Percentiles rank a stretch among this genome's conserved stretches.
These are phyloP conservation scores for Lacanobia oleracea DNA, from an alignment of 2,888 invertebrate genomes.

Conservation along the genomic window DNA sequence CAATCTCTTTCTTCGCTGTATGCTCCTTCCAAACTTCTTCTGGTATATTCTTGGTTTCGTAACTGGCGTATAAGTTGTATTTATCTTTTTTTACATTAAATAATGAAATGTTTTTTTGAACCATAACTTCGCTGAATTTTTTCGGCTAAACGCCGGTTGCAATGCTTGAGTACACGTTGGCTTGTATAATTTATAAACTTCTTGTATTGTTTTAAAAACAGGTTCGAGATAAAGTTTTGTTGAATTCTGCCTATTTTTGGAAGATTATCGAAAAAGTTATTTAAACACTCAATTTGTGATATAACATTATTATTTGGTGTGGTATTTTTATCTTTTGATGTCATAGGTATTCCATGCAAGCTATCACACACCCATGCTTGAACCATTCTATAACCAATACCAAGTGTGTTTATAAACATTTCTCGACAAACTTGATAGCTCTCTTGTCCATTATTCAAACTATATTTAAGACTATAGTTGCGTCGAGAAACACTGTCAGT, in stretches of 20 bases:
- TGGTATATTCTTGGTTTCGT: slow-evolving; percentile 30
- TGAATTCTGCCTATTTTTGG: slow-evolving; percentile 34
- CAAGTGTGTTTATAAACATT: slow-evolving; percentile 35
- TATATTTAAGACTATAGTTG: slow-evolving; percentile 28
- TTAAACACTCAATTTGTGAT: slow-evolving; percentile 33
- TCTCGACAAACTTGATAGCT: slow-evolving; percentile 33
- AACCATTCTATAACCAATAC: slow-evolving; percentile 7
- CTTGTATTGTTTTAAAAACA: slow-evolving; percentile 34
- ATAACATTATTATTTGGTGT: slow-evolving; percentile 23
- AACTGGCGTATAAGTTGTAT: slow-evolving; percentile 33
- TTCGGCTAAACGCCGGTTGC: slow-evolving; percentile 24
- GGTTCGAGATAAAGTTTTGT: slow-evolving; percentile 40
- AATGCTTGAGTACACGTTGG: slow-evolving; percentile 27
- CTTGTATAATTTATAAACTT: slow-evolving; percentile 21
- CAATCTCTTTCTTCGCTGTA: slow-evolving; percentile 31
- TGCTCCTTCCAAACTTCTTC: slow-evolving; percentile 30
- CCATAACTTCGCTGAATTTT: slow-evolving; percentile 30
- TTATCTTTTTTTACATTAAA: slow-evolving; percentile 25
- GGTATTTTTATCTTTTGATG: slow-evolving; percentile 29
- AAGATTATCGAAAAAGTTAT: slow-evolving; percentile 34
- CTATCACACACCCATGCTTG: slow-evolving; percentile 13
- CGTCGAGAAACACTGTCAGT: slow-evolving; percentile 31
- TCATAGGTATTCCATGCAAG: slow-evolving; percentile 32
- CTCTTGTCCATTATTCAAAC: slow-evolving; percentile 34
- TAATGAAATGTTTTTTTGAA: slow-evolving; percentile 18